Evolutionary conservation across 2,113 vertebrate genomes (phyloP).

Genomic region (Oreochromis tanganicae): DNA sequence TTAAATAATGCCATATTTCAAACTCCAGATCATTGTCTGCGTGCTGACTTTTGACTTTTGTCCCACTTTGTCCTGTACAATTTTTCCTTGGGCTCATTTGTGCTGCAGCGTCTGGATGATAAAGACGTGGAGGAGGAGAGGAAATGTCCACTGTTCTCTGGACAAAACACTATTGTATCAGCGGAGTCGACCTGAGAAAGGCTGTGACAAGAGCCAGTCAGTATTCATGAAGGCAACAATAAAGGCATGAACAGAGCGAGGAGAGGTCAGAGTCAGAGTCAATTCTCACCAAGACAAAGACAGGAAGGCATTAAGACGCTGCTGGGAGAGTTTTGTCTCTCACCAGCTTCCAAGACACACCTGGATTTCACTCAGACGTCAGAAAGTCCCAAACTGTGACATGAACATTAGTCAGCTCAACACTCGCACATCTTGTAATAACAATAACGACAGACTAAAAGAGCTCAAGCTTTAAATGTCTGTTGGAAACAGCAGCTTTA

Average conservation of each 20-base stretch:
- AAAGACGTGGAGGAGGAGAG: conserved; percentile 13
- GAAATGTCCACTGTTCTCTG: conserved; percentile 6
- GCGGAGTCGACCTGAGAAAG: background rate
- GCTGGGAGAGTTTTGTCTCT: background rate
- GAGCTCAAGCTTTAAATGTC: background rate
- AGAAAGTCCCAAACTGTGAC: background rate
- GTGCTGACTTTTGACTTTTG: background rate
- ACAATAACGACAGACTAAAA: background rate
- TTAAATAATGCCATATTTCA: background rate
- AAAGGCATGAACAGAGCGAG: background rate
- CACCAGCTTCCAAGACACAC: background rate
- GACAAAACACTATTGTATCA: conserved; percentile 37
- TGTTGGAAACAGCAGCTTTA: background rate
- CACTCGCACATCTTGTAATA: background rate
- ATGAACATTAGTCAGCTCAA: background rate
- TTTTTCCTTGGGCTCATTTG: background rate
- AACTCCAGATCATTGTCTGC: background rate
- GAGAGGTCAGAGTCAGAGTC: background rate
- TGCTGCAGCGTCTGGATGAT: background rate
- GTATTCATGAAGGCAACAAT: conserved; percentile 13
- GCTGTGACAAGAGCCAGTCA: background rate
- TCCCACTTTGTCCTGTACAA: background rate
- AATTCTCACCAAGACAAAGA: conserved; percentile 1
- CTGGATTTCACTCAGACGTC: background rate
- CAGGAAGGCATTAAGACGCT: conserved; percentile 6